Conservation (phyloP, 1,140 invertebrate genomes). For the Drosophila willistoni region DNA sequence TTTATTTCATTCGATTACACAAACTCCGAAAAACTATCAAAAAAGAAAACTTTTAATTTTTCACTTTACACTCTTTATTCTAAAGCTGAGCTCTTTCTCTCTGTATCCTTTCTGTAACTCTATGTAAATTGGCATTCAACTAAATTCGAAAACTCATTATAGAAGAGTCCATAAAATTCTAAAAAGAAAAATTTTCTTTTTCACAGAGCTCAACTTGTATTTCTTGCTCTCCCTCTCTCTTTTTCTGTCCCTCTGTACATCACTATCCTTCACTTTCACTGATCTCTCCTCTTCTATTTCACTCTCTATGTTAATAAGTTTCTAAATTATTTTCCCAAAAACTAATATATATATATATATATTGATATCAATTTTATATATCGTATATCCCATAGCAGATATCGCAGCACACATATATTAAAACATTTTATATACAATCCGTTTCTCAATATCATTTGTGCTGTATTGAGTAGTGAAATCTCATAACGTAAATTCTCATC, state of each 20-base stretch:
- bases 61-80: constrained; percentile 41
- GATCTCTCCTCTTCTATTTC: constrained; percentile 16
- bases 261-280: constrained; percentile 46
- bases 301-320: constrained; percentile 9
- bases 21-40: constrained; percentile 21
- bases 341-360: constrained; percentile 18
- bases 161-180: constrained; percentile 16
- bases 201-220: constrained; percentile 67
- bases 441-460: constrained; percentile 70
- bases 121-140: constrained; percentile 53
- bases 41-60: constrained; percentile 37
- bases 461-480: constrained; percentile 81
- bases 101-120: constrained; percentile 26
- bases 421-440: constrained; percentile 14
- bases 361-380: constrained; percentile 33
- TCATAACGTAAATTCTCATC: constrained; percentile 83
- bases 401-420: constrained; percentile 32
- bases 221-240: constrained; percentile 37
- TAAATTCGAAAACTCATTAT: constrained; percentile 18
- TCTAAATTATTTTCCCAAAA: constrained; percentile 16
- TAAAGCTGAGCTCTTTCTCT: constrained; percentile 50
- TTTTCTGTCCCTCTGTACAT: background rate
- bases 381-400: constrained; percentile 24
- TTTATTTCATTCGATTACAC: background rate
- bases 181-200: constrained; percentile 20